Evolutionary conservation across 2,888 invertebrate genomes (phyloP).

Genomic region (Drosophila lacicola): DNA sequence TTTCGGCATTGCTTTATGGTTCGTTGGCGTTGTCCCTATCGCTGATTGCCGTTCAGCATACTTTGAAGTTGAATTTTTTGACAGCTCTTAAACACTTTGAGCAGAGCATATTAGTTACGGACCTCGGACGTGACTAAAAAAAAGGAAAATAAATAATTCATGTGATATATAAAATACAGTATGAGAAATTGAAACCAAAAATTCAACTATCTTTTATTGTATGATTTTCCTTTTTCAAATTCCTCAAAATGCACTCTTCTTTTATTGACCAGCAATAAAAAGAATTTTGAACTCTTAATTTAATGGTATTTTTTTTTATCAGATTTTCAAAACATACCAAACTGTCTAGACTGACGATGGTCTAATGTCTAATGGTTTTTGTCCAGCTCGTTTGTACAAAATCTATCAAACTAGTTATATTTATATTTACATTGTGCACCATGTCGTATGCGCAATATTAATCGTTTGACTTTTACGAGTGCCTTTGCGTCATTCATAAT

Average conservation of each 20-base stretch:
- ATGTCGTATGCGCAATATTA: conserved; percentile 38
- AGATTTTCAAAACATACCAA: conserved; percentile 2
- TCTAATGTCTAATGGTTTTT: conserved; percentile 21
- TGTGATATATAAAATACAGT: no score
- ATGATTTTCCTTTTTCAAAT: no score
- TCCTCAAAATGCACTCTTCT: no score
- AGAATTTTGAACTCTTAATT: no score
- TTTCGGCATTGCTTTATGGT: conserved; percentile 51
- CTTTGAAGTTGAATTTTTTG: conserved; percentile 40
- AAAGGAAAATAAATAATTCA: no score
- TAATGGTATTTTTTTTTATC: neutral
- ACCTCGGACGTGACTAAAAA: neutral
- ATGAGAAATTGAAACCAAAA: no score
- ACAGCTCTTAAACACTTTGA: conserved; percentile 1
- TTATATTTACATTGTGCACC: neutral
- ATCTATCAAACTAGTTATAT: conserved; percentile 9
- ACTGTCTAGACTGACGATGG: conserved; percentile 20
- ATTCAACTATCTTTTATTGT: no score
- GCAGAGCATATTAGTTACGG: conserved; percentile 11
- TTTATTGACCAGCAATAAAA: no score
- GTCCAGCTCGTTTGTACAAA: neutral
- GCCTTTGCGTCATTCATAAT: conserved; percentile 19
- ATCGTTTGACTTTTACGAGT: conserved; percentile 19
- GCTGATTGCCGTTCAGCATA: conserved; percentile 31
- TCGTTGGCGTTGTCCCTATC: conserved; percentile 45